Evolutionary conservation across 1,140 invertebrate genomes (phyloP), one percentile per base, ranked within the genome.

Genomic region (Bathynomus jamesi): DNA sequence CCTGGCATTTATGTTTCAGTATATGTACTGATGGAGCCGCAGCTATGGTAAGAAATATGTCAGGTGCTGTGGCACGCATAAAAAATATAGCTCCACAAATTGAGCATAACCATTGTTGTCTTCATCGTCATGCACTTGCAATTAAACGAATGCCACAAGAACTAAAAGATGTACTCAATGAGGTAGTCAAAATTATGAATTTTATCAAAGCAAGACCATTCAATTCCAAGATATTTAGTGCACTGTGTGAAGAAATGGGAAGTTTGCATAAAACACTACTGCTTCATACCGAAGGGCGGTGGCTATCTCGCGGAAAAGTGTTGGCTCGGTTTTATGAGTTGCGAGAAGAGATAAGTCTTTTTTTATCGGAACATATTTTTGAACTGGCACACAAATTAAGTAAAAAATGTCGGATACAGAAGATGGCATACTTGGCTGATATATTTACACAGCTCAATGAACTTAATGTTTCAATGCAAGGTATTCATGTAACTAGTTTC

Each of bases 101-200:
- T 17, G 5, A 11, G 13, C 21, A 21, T 11, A 53, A 21, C 5
- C 40, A 2, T 53, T 53, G 40, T 21, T 53, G 40, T 53, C 13
- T 53, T 53, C 40, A 53, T 21, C 13, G 40, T 17, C 40, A 53
- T 17, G 21, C 13, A 17, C 40, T 53, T 17, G 40, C 40, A 21
- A 53, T 53, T 21, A 53, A 53, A 53, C 40, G 40, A 11, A 11
- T 53, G 40, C 40, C 40, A 53, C 11, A 53, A 17, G 13, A 11
- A 53, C 21, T 53, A 21, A 53, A 53, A 53, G 40, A 53, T 11
- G 40, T 53, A 21, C 40, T 72, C 10, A 66, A 72, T 31, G 64
- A 53, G 53, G 28, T 40, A 53, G 60, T 68, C 66, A 68, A 60
- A 68, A 68, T 68, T 28, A 40, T 60, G 21, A 68, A 68, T 68